Evolutionary conservation across 2,797 vertebrate species (phyloP), one percentile per base, ranked within the genome.

Genomic region (Sorex maritimensis): DNA sequence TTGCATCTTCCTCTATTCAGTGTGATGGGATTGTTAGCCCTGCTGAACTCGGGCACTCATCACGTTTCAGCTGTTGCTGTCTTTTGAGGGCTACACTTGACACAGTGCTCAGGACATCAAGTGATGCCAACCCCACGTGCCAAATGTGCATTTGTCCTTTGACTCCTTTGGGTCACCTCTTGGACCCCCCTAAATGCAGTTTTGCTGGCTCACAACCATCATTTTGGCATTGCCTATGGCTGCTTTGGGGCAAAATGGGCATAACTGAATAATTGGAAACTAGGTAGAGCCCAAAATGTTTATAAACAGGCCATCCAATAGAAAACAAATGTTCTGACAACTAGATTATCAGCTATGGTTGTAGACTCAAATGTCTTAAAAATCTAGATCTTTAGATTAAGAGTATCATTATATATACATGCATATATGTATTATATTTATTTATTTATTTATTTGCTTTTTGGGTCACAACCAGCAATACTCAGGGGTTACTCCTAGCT

Each of bases 171-270:
- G 38, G 52, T 84, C 30, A 49, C 49, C 23, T 46, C 58, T 61
- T n/a, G 65, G 19, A 61, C 87, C 91, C 80, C 94, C 19, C 12
- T 91, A 93, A 95, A 61, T 82, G 74, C 90, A 82, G 74, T 80
- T 80, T 83, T 85, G 73, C 30, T 87, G 84, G 61, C 68, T 85
- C 34, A 74, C 21, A 61, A 30, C 17, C 14, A 17, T 41, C 13
- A 21, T 86, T 69, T 58, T 11, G 0, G 0, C 74, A 63, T 13
- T 38, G 34, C 73, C 24, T 73, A 0, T 58, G 63, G 15, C 26
- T 92, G 9, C 41, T 68, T 81, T 41, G n/a, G 61, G 65, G 21
- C 55, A 85, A 0, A 1, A 23, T 17, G 55, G 17, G 21, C 19
- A 34, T 2, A 46, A 26, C 0, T n/a, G 63, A 83, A 44, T 73